These are phyloP conservation scores for Pandion haliaetus DNA, from an alignment of 2,113 vertebrate genomes.

Conservation along the genomic window DNA sequence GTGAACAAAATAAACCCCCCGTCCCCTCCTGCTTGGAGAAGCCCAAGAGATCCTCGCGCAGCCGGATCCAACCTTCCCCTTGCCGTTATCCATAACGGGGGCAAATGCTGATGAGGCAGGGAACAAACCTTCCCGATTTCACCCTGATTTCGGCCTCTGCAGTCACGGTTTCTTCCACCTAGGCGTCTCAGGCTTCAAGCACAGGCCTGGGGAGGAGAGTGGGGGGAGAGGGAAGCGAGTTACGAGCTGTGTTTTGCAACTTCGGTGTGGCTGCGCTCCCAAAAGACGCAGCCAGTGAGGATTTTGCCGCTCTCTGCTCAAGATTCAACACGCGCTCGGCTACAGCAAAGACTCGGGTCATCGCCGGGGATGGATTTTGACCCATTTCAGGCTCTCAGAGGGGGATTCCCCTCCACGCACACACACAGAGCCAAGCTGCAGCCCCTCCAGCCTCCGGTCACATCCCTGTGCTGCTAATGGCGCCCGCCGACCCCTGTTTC, in stretches of 20 bases:
- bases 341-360: neutral
- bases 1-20: neutral
- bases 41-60: neutral
- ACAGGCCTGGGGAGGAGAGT: neutral
- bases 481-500: fast-evolving
- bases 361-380: neutral
- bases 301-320: too few species aligned
- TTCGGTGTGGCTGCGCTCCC: neutral
- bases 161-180: neutral
- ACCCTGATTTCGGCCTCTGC: neutral
- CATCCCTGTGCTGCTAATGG: fast-evolving
- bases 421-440: neutral
- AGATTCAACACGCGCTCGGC: fast-evolving
- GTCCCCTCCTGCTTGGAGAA: neutral
- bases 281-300: neutral
- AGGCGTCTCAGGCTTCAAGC: neutral
- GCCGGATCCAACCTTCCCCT: neutral
- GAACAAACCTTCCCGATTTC: neutral
- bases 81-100: neutral
- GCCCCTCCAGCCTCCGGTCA: neutral
- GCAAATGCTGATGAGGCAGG: neutral
- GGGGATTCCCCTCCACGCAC: too few species aligned
- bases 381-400: neutral
- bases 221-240: neutral
- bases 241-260: neutral